Base-by-base conservation (phyloP, 1,140 invertebrate species). In the Drosophila ohnishii region DNA sequence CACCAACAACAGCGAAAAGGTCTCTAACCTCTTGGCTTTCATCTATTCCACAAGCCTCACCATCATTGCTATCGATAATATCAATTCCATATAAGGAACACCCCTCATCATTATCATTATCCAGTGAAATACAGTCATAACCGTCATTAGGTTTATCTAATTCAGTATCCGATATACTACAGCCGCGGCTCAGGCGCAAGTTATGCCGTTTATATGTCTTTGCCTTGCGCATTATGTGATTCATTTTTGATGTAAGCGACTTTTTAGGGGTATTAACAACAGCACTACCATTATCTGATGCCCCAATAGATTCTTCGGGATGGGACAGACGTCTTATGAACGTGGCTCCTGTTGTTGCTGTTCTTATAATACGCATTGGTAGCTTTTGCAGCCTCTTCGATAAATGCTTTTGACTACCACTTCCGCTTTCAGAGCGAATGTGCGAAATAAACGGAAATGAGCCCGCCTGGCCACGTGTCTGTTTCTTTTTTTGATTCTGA, bases 121-220 rank as follows among this genome's bases (percentile, higher is more conserved):
- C 88, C 40, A 79, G 81, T 55, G 78, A 78, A n/a, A 64, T 80
- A n/a, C 80, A 82, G 62, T 67, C 76, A 10, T 37, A 19, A 55
- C 35, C 51, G 19, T 14, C 19, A 22, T 25, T 37, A 0, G 70
- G 53, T 9, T 69, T 44, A 44, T 88, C 74, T 14, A 63, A 62
- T 64, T 91, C 89, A 40, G 81, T 67, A 59, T 91, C 85, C 9
- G 85, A 91, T 39, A 83, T 69, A 45, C 80, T 90, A 34, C 70
- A 75, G 25, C 59, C 77, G 75, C 48, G 73, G 71, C 83, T 71
- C 61, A 77, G 57, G 48, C 58, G 57, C 66, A 85, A 83, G 69
- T 75, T 91, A 47, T 91, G 80, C 56, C 91, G 88, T 48, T 90
- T 83, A 60, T 90, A 90, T 1, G 78, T 77, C 58, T 91, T 92